Evolutionary conservation across 1,140 invertebrate genomes (phyloP).

Genomic region (Chionoecetes opilio): DNA sequence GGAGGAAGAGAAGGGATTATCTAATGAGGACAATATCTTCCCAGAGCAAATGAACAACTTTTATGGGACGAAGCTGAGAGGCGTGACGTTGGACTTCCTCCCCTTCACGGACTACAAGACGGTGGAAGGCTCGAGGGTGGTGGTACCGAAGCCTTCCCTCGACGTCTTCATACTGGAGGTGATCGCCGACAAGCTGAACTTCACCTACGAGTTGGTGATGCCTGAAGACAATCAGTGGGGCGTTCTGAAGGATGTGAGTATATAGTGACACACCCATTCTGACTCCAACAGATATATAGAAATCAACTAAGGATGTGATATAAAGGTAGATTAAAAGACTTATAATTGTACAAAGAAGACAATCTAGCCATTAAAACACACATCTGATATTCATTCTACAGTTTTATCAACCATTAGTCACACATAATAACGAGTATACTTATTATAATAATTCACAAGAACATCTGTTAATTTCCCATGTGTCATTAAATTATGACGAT

Average conservation of each 20-base stretch:
- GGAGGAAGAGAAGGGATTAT: background rate
- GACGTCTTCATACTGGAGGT: constrained; percentile 65
- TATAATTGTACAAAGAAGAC: too few relatives aligned
- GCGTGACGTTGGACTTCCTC: constrained; percentile 59
- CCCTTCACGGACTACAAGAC: constrained; percentile 67
- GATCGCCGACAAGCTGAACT: constrained; percentile 68
- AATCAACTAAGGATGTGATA: too few relatives aligned
- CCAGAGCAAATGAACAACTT: constrained; percentile 72
- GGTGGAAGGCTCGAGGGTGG: background rate
- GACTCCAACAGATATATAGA: background rate
- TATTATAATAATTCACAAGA: too few relatives aligned
- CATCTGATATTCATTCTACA: too few relatives aligned
- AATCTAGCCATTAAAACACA: too few relatives aligned
- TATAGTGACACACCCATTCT: background rate
- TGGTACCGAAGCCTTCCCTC: constrained; percentile 46
- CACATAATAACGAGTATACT: too few relatives aligned
- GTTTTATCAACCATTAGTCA: too few relatives aligned
- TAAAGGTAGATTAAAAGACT: too few relatives aligned
- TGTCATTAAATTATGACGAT: too few relatives aligned
- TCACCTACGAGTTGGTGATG: constrained; percentile 71
- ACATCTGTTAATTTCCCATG: too few relatives aligned
- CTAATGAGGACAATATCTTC: constrained; percentile 22
- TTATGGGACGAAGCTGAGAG: constrained; percentile 57
- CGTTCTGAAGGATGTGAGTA: constrained; percentile 29
- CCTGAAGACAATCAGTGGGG: constrained; percentile 69